Evolutionary conservation across 2,888 invertebrate genomes (phyloP).

Genomic region (Anagyrus pseudococci): DNA sequence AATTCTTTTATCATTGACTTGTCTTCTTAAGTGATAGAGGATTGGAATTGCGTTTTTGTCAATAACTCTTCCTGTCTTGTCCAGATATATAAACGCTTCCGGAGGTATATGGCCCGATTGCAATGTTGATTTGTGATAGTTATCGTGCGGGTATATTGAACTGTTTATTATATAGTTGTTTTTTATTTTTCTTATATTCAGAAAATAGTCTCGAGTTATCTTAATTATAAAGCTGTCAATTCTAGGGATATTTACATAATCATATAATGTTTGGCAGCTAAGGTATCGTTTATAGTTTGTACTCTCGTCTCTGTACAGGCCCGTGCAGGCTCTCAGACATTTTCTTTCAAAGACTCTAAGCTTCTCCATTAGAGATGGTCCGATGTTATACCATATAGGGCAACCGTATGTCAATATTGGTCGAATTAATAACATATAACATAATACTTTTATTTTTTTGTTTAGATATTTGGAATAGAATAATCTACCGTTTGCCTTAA

Average conservation of each 20-base stretch:
- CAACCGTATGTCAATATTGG: conserved; percentile 40
- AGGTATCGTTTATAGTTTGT: conserved; percentile 14
- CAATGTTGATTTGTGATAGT: conserved; percentile 3
- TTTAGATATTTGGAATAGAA: conserved; percentile 36
- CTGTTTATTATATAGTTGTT: conserved; percentile 14
- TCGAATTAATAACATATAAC: conserved; percentile 37
- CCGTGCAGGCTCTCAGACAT: conserved; percentile 29
- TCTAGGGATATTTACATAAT: conserved; percentile 24
- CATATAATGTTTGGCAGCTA: conserved; percentile 23
- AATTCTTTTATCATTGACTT: background rate
- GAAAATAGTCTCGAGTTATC: conserved; percentile 20
- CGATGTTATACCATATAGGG: conserved; percentile 38
- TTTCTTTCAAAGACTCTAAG: conserved; percentile 17
- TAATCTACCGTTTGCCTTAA: conserved; percentile 11
- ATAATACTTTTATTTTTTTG: conserved; percentile 35
- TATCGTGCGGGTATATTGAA: conserved; percentile 2
- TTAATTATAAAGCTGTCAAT: conserved; percentile 28
- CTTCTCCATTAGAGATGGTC: conserved; percentile 3
- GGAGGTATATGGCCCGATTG: conserved; percentile 28
- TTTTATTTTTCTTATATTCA: background rate
- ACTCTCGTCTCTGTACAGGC: background rate
- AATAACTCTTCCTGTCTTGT: conserved; percentile 15
- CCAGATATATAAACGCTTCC: conserved; percentile 30
- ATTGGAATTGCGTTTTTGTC: conserved; percentile 26
- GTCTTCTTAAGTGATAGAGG: conserved; percentile 27